Conservation (phyloP, 1,140 invertebrate genomes). For the Drosophila cardini region DNA sequence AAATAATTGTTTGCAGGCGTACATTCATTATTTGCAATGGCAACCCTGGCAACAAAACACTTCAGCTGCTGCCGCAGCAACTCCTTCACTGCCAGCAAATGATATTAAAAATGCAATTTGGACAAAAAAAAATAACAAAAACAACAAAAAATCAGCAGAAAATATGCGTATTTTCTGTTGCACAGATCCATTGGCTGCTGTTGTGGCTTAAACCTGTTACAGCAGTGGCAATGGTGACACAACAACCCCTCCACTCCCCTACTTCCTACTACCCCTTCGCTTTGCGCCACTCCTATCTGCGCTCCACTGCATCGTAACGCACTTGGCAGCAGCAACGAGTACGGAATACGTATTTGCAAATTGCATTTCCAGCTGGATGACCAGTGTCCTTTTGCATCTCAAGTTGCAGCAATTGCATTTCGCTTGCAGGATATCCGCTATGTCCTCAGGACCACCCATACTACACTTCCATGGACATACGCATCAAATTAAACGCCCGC, state of each 20-base stretch:
- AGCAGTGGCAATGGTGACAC: constrained; percentile 4
- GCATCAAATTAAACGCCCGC: constrained; percentile 75
- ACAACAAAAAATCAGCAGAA: background rate
- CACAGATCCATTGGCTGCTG: constrained; percentile 9
- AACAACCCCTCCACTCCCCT: background rate
- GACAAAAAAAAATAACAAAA: constrained; percentile 43
- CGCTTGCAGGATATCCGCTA: constrained; percentile 54
- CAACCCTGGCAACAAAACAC: constrained; percentile 42
- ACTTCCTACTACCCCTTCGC: too few species aligned
- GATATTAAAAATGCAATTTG: constrained; percentile 81
- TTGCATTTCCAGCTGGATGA: constrained; percentile 58
- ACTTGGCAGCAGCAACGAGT: constrained; percentile 46
- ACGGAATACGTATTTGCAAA: constrained; percentile 72
- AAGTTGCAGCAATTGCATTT: constrained; percentile 57
- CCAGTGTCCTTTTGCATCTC: constrained; percentile 29
- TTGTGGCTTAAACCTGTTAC: constrained; percentile 11
- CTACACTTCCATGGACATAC: constrained; percentile 24
- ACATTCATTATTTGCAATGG: constrained; percentile 74
- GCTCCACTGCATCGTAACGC: constrained; percentile 28
- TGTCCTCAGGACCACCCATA: background rate
- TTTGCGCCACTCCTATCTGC: background rate
- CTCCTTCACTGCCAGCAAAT: constrained; percentile 19
- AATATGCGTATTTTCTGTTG: constrained; percentile 36
- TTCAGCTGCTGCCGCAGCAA: constrained; percentile 2
- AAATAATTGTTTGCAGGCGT: constrained; percentile 79